A percentile compares a stretch with the other conserved stretches of the same genome.
These are phyloP conservation scores for Erpornis zantholeuca DNA, from an alignment of 2,113 vertebrate species.

Conservation along the genomic window DNA sequence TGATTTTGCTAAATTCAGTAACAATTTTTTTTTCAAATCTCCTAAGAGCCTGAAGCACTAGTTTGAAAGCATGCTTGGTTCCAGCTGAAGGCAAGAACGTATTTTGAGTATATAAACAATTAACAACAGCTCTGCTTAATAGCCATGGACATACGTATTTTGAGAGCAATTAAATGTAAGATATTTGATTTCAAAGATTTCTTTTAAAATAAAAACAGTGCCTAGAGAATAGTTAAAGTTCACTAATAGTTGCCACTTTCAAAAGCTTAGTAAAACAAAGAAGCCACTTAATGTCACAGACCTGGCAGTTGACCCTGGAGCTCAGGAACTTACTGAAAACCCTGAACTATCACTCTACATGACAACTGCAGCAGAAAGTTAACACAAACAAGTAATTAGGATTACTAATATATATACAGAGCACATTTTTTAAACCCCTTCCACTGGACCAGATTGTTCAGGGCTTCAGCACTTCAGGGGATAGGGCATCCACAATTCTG, in stretches of 20 bases:
- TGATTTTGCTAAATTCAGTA: neutral
- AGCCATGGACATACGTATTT: neutral
- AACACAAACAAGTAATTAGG: neutral
- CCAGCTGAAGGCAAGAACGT: neutral
- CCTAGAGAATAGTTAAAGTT: neutral
- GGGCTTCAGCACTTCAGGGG: neutral
- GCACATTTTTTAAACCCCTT: neutral
- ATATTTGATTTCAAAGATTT: neutral
- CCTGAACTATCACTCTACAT: neutral
- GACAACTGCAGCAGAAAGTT: neutral
- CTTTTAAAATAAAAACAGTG: neutral
- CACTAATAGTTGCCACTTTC: neutral
- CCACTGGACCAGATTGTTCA: neutral
- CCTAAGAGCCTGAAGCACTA: neutral
- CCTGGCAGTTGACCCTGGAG: slow-evolving; percentile 52
- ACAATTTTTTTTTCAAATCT: neutral
- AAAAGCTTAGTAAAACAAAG: slow-evolving; percentile 30
- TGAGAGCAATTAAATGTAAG: neutral
- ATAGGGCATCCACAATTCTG: neutral
- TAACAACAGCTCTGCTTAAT: neutral
- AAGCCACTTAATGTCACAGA: slow-evolving; percentile 38
- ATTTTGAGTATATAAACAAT: neutral
- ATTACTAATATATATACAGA: neutral
- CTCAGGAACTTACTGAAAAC: neutral
- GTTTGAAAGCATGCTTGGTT: neutral